These are phyloP conservation scores for Mechanitis messenoides DNA, from an alignment of 2,888 invertebrate species.

Conservation along the genomic window DNA sequence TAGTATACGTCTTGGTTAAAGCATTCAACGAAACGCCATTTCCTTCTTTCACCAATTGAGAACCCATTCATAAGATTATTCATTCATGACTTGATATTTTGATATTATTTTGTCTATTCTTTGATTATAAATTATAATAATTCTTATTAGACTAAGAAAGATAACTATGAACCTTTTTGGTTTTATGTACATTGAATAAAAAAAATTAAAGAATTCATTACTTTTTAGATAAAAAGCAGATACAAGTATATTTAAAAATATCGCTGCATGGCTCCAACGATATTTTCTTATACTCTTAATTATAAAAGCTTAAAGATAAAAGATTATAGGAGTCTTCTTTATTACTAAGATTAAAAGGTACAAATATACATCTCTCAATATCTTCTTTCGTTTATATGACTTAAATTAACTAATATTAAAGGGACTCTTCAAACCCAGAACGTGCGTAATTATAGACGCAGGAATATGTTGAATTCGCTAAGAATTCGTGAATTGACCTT, in stretches of 20 bases:
- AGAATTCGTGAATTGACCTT: slow-evolving; percentile 54
- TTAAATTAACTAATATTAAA: slow-evolving; percentile 9
- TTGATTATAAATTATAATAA: background rate
- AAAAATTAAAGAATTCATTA: too few species aligned
- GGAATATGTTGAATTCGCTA: slow-evolving; percentile 25
- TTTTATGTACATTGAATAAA: too few species aligned
- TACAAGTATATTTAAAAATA: too few species aligned
- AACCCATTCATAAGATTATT: slow-evolving; percentile 25
- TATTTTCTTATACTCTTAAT: too few species aligned
- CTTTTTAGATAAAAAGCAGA: too few species aligned
- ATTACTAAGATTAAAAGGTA: too few species aligned
- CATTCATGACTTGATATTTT: slow-evolving; percentile 9
- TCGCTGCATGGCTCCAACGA: too few species aligned
- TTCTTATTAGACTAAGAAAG: background rate
- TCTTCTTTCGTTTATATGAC: too few species aligned
- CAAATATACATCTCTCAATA: too few species aligned
- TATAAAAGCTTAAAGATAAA: too few species aligned
- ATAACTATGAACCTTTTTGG: too few species aligned
- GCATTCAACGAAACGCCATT: slow-evolving; percentile 60
- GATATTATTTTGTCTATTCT: slow-evolving; percentile 6
- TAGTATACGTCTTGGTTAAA: slow-evolving; percentile 43
- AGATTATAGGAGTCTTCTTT: too few species aligned
- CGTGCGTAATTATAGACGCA: slow-evolving; percentile 13
- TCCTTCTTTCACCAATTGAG: slow-evolving; percentile 56
- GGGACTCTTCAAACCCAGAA: slow-evolving; percentile 18